Conservation (phyloP, 2,113 vertebrate genomes). For the Ailuropoda melanoleuca region DNA sequence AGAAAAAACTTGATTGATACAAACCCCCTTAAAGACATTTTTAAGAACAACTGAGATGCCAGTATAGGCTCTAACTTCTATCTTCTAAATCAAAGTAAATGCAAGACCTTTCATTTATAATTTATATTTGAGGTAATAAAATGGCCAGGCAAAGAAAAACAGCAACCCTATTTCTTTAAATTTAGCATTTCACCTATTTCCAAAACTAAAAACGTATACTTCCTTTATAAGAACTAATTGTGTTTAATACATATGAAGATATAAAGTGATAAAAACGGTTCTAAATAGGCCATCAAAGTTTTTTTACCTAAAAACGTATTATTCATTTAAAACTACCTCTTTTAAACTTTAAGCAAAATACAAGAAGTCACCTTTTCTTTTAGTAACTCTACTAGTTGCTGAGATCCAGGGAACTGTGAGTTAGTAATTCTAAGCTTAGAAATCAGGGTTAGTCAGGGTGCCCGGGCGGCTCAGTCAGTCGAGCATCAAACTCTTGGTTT, state of each 20-base stretch:
- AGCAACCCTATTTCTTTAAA: not conserved
- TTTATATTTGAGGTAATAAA: slow-evolving; percentile 26
- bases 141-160: not conserved
- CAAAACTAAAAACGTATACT: not conserved
- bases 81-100: slow-evolving; percentile 43
- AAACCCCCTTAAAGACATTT: not conserved
- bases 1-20: slow-evolving; percentile 1
- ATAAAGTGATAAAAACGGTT: not conserved
- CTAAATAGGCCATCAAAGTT: not conserved
- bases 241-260: not conserved
- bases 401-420: not conserved
- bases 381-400: not conserved
- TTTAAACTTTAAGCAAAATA: not conserved
- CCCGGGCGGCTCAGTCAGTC: not conserved
- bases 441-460: not conserved
- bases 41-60: slow-evolving; percentile 1
- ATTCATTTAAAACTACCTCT: not conserved
- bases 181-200: slow-evolving; percentile 19
- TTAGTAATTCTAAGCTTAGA: not conserved
- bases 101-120: slow-evolving; percentile 18
- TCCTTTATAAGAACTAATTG: not conserved
- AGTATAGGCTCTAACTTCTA: not conserved
- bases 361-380: not conserved
- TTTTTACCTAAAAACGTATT: not conserved
- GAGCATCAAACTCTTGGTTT: not conserved